Base-by-base conservation (phyloP, 2,797 vertebrate species). In the Otolemur crassicaudatus region DNA sequence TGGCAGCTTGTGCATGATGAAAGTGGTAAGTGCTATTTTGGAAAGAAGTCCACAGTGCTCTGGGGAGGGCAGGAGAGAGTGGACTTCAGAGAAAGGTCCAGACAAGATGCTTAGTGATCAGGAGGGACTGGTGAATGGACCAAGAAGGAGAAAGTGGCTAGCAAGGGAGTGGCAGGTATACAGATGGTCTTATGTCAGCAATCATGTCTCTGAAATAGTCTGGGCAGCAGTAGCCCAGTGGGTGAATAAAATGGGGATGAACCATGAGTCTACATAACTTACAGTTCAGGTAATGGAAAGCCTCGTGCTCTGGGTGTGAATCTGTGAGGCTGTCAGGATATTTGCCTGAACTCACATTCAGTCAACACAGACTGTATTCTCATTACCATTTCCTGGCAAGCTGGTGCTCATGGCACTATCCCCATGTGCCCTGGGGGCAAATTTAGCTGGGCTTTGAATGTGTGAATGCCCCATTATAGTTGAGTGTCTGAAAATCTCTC, bases 401-500 rank as follows among this genome's bases (percentile, higher is more conserved):
- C 60, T 4, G 87, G 43, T 87, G 77, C 12, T 82, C 22, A 53
- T 93, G 94, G 73, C 95, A 96, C 80, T 40, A 79, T 90, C 43
- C 25, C 89, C 76, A 19, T 53, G 5, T 92, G 75, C 79, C 65
- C 61, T 25, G 25, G 34, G 92, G 86, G 83, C 23, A 85, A 91
- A 80, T 92, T 70, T 79, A 91, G 82, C 69, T 70, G n/a, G 86
- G 34, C 65, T 96, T 93, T 90, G 70, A 96, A 95, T 95, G 82
- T 94, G 86, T 95, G 90, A 97, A 97, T 90, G 65, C 75, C 49
- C 77, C 70, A 91, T 98, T 97, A 70, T 93, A 81, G 84, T 58
- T 20, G 37, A 86, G 11, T 79, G 77, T 97, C 94, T 97, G 90
- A 97, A 93, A 96, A 90, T 93, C 81, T 95, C 79, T 96, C 69